Conservation (phyloP, 2,888 invertebrate species). For the Thumatha senex region DNA sequence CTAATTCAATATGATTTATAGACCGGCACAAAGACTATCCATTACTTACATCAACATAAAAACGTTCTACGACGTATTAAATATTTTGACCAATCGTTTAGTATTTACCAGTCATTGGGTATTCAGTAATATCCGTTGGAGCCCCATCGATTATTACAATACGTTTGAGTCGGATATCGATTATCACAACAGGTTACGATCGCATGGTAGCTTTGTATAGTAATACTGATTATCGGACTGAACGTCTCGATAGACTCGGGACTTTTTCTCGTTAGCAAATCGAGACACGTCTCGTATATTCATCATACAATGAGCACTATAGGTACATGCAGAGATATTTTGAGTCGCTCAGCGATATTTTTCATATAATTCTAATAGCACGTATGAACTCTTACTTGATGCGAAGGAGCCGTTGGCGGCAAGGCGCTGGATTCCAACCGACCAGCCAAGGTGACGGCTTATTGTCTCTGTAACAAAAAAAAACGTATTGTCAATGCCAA, state of each 20-base stretch:
- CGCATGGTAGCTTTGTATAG: too few species aligned
- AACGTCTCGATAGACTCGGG: not conserved
- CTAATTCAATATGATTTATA: slow-evolving; percentile 46
- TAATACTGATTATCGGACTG: too few species aligned
- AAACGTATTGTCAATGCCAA: not conserved
- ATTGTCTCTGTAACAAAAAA: slow-evolving; percentile 5
- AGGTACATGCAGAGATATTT: too few species aligned
- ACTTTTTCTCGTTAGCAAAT: too few species aligned
- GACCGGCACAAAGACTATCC: slow-evolving; percentile 46
- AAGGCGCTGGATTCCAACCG: slow-evolving; percentile 1
- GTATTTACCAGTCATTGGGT: slow-evolving; percentile 21
- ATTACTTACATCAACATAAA: slow-evolving; percentile 41
- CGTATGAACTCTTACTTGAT: slow-evolving; percentile 1
- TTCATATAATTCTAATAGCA: too few species aligned
- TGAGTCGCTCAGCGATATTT: too few species aligned
- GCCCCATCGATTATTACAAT: not conserved
- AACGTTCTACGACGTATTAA: slow-evolving; percentile 26
- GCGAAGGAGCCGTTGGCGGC: slow-evolving; percentile 7
- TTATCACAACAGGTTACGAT: not conserved
- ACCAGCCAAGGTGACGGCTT: slow-evolving; percentile 8
- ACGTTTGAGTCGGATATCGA: not conserved
- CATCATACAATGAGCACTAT: too few species aligned
- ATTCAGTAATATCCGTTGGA: not conserved
- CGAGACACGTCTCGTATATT: too few species aligned
- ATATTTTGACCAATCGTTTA: slow-evolving; percentile 30